Evolutionary conservation across 2,113 vertebrate species (phyloP), one percentile per base, ranked within the genome.

Genomic region (Ahaetulla prasina): DNA sequence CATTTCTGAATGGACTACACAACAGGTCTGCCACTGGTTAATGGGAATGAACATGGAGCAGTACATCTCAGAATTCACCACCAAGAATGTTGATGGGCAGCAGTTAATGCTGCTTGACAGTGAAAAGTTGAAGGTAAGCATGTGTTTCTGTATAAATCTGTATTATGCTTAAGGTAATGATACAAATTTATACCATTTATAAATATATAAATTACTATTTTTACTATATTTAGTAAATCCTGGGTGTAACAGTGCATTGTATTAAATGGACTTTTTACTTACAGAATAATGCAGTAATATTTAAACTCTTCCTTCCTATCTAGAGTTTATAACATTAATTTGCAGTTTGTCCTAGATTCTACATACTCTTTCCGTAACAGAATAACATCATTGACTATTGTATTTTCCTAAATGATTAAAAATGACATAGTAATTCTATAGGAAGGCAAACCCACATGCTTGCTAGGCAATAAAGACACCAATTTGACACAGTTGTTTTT

Each of bases 21-120:
- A 98, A 94, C 98, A 99, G 96, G 98, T 99, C 49, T 98, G 98
- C 94, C 98, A 98, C 94, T 98, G 98, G 98, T 90, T 98, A 94
- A 98, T 98, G 97, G 98, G 98, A 94, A 98, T 98, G 98, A 98
- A 98, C 92, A 98, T 99, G 98, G 98, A 99, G 95, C 98, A 98
- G 92, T 98, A 98, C 55, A 98, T 98, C n/a, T 87, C 96, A 3
- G 98, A 98, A 93, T 98, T 99, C 96, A 98, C 97, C 3, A 94
- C 97, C 47, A 98, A 98, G 93, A 98, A 97, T 14, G 90, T 98
- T 68, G 98, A 98, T 12, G 98, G 98, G 43, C 97, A 97, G 92
- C 98, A 99, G 95, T 95, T 98, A 54, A 96, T 99, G 96, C 96
- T 98, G 49, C 96, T 98, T 11, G 98, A 99, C 97, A 99, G 98